These are phyloP conservation scores for Misgurnus anguillicaudatus DNA, from an alignment of 2,113 vertebrate genomes.

Conservation along the genomic window DNA sequence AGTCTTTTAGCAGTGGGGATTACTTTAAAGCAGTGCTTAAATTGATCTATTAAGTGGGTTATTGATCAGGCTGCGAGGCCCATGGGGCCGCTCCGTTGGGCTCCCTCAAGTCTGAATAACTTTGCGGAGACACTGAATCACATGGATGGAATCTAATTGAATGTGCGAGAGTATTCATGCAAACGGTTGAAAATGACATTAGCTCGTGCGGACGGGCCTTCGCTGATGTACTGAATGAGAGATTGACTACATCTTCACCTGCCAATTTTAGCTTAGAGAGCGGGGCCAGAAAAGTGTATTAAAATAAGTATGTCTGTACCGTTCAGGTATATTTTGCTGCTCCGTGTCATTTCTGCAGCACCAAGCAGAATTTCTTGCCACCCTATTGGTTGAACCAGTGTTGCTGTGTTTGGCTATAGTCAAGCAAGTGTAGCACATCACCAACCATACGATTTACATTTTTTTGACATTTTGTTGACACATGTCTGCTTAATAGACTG, in stretches of 20 bases:
- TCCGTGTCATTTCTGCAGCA: no score
- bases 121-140: conserved; percentile 53
- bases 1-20: conserved; percentile 47
- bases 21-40: conserved; percentile 51
- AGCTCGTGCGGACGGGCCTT: conserved; percentile 19
- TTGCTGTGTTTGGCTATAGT: no score
- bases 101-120: conserved; percentile 48
- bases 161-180: conserved; percentile 34
- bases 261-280: conserved; percentile 2
- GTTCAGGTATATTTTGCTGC: neutral
- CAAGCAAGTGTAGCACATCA: no score
- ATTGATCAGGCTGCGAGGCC: conserved; percentile 50
- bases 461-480: no score
- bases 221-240: conserved; percentile 19
- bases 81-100: conserved; percentile 29
- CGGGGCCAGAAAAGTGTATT: neutral
- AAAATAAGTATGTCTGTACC: conserved; percentile 5
- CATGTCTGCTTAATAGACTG: neutral
- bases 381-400: neutral
- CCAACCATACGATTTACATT: no score
- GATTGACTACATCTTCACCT: conserved; percentile 24
- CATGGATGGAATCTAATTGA: conserved; percentile 49
- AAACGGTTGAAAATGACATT: conserved; percentile 37
- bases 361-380: no score
- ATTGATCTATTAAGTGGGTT: conserved; percentile 54